phyloP scores from a whole-genome alignment of 2,797 vertebrate species.

The Sylvia borin region DNA sequence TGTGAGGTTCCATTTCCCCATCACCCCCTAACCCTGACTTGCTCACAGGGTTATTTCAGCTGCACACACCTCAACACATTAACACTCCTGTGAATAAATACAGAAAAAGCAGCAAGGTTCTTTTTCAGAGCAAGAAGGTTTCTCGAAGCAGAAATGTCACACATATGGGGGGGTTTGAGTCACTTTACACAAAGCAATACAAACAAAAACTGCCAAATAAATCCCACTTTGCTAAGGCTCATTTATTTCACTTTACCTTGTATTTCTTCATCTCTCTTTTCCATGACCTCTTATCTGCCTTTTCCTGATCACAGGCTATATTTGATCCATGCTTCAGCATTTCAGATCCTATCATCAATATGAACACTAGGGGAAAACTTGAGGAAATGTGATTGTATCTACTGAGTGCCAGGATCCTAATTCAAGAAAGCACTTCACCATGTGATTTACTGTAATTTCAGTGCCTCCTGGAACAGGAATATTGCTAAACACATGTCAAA shows the following conservation, averaged over 20 bases:
- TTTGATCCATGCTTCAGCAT: background rate
- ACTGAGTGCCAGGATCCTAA: background rate
- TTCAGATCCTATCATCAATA: background rate
- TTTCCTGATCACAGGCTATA: background rate
- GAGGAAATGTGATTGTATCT: background rate
- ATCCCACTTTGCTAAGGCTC: background rate
- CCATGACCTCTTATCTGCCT: background rate
- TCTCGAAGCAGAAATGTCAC: background rate
- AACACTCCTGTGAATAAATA: background rate
- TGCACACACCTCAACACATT: background rate
- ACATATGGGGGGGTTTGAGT: accelerated
- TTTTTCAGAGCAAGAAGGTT: background rate
- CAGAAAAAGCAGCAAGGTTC: background rate
- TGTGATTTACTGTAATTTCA: background rate
- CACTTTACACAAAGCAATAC: background rate
- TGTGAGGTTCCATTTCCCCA: background rate
- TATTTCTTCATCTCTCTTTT: background rate
- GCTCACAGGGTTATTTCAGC: background rate
- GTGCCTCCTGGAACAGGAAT: background rate
- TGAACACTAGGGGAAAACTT: background rate
- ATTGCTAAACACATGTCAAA: background rate
- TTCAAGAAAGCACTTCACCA: background rate
- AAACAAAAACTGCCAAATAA: background rate
- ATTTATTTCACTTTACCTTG: background rate
- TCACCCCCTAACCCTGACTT: background rate